Percentiles rank a stretch among this genome's conserved stretches.
Conservation (phyloP, 2,797 vertebrate species). For the Uromys caudimaculatus region DNA sequence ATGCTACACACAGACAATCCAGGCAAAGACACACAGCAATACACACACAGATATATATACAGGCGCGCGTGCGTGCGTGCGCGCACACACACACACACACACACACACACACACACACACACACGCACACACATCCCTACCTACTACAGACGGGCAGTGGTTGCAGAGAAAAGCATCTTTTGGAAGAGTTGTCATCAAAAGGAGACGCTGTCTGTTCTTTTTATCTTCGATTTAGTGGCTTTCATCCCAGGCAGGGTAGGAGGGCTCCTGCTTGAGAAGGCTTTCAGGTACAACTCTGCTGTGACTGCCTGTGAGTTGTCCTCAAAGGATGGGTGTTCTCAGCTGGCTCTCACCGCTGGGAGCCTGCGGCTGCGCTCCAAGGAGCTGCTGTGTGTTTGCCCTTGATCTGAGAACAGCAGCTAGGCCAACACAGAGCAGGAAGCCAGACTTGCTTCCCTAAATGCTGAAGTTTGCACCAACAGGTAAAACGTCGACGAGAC, state of each 20-base stretch:
- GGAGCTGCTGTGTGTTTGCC: neutral
- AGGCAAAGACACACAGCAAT: neutral
- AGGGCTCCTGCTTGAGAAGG: neutral
- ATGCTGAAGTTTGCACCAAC: neutral
- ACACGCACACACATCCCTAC: neutral
- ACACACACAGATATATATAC: neutral
- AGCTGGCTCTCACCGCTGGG: neutral
- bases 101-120: neutral
- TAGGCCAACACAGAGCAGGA: neutral
- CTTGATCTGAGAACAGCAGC: neutral
- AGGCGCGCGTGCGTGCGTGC: too few species aligned
- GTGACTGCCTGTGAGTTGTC: neutral
- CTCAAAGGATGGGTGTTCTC: neutral
- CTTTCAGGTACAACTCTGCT: neutral
- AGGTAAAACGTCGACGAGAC: neutral
- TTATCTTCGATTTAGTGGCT: neutral
- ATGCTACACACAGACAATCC: neutral
- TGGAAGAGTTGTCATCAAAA: slow-evolving; percentile 12
- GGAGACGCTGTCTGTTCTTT: neutral
- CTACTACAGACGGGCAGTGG: neutral
- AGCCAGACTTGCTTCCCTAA: neutral
- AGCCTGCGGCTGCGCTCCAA: neutral
- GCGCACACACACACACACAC: neutral
- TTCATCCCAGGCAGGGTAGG: neutral
- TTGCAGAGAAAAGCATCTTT: slow-evolving; percentile 35